Evolutionary conservation across 2,888 invertebrate species (phyloP).

Genomic region (Galeruca laticollis): DNA sequence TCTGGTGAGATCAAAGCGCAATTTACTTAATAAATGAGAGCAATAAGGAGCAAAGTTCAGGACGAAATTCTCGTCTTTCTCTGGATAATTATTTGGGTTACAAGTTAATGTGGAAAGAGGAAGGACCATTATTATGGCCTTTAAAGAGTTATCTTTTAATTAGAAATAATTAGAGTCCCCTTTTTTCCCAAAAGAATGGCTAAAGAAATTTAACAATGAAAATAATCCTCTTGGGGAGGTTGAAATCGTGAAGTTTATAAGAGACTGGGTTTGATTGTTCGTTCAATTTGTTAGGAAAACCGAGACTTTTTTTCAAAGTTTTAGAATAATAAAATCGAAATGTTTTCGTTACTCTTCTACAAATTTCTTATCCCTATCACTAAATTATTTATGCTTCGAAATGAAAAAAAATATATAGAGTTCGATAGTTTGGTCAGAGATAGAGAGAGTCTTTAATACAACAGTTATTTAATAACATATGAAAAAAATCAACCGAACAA

Average conservation of each 20-base stretch:
- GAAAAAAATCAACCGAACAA: no score
- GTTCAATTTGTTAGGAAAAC: not conserved
- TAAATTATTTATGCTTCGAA: no score
- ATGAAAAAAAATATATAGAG: no score
- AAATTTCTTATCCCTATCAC: no score
- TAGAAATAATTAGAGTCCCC: slow-evolving; percentile 29
- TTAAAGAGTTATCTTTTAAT: slow-evolving; percentile 38
- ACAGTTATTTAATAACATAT: no score
- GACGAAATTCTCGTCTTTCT: slow-evolving; percentile 25
- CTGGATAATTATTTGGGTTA: slow-evolving; percentile 34
- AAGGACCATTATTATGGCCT: slow-evolving; percentile 24
- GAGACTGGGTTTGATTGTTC: not conserved
- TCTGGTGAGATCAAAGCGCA: slow-evolving; percentile 26
- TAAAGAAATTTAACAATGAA: slow-evolving; percentile 20
- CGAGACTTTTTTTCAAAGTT: not conserved
- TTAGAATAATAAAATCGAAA: no score
- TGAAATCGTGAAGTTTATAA: not conserved
- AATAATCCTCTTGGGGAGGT: slow-evolving; percentile 9
- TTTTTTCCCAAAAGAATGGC: slow-evolving; percentile 14
- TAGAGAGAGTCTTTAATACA: no score
- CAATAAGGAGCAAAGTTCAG: slow-evolving; percentile 25
- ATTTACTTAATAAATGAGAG: slow-evolving; percentile 26
- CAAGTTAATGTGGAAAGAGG: slow-evolving; percentile 32
- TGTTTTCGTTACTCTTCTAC: no score
- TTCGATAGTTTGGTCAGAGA: no score